These are phyloP conservation scores for Adelphocoris suturalis DNA, from an alignment of 2,888 invertebrate genomes.

Conservation along the genomic window DNA sequence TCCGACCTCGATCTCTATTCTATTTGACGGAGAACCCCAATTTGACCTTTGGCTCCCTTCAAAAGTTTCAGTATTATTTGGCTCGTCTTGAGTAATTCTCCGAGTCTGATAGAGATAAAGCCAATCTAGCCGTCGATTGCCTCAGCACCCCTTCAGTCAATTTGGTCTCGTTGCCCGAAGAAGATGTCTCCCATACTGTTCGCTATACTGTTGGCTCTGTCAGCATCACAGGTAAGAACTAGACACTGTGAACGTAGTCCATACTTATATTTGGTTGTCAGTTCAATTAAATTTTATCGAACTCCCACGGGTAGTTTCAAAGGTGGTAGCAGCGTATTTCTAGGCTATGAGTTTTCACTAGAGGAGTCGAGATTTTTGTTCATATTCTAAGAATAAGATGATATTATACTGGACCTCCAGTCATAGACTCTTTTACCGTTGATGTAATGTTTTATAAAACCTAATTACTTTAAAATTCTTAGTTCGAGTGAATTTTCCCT, in stretches of 20 bases:
- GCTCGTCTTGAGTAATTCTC: constrained; percentile 8
- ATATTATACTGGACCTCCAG: too few species aligned
- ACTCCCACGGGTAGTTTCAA: too few species aligned
- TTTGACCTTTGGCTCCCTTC: constrained; percentile 2
- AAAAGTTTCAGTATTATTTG: neutral
- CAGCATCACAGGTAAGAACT: neutral
- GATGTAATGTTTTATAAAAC: too few species aligned
- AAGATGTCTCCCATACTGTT: constrained; percentile 16
- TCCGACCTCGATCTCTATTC: neutral
- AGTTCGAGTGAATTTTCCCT: too few species aligned
- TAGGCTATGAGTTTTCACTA: too few species aligned
- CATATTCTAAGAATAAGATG: too few species aligned
- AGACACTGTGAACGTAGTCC: neutral
- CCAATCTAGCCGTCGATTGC: neutral
- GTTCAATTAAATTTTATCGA: too few species aligned
- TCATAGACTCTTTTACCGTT: too few species aligned
- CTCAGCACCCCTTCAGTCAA: neutral
- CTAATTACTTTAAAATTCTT: too few species aligned
- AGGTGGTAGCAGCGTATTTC: too few species aligned
- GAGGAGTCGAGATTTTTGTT: too few species aligned
- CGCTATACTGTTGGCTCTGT: neutral
- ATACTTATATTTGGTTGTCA: too few species aligned
- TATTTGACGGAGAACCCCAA: constrained; percentile 26
- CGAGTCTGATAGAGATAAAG: neutral
- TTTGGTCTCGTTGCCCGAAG: neutral